These are phyloP conservation scores for Oligia fasciuncula DNA, from an alignment of 2,888 invertebrate genomes.

Conservation along the genomic window DNA sequence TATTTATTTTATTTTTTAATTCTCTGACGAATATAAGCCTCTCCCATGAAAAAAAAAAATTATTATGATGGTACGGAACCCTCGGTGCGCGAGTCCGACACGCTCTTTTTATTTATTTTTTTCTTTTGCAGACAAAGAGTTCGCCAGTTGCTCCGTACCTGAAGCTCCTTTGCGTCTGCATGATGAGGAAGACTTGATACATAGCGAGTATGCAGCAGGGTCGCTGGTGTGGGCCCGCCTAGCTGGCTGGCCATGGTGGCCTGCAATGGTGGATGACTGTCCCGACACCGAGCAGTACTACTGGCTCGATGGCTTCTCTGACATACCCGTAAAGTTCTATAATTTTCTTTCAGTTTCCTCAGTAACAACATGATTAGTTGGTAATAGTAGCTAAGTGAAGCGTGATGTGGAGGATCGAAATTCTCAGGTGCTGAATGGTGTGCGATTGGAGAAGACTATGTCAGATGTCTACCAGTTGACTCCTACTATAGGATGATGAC, in stretches of 20 bases:
- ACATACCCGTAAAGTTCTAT: conserved; percentile 84
- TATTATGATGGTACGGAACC: too few species aligned
- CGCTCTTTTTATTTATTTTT: too few species aligned
- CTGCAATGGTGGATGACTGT: conserved; percentile 92
- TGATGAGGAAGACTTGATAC: conserved; percentile 89
- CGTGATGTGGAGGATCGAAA: neutral
- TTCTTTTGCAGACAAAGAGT: conserved; percentile 76
- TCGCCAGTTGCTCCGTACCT: conserved; percentile 87
- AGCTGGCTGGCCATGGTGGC: conserved; percentile 92
- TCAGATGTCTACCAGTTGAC: neutral
- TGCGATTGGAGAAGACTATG: neutral
- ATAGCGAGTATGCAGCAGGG: conserved; percentile 91
- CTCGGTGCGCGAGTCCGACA: too few species aligned
- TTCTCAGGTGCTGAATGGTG: neutral
- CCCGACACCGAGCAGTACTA: conserved; percentile 91
- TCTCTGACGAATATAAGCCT: too few species aligned
- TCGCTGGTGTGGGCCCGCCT: conserved; percentile 92
- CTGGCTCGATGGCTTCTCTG: conserved; percentile 89
- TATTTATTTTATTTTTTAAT: too few species aligned
- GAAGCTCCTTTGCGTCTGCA: conserved; percentile 84
- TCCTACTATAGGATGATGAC: neutral
- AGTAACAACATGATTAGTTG: neutral
- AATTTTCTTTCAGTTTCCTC: neutral
- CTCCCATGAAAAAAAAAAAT: too few species aligned
- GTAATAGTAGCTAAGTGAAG: neutral